A percentile compares a stretch with the other conserved stretches of the same genome.
phyloP scores from a whole-genome alignment of 2,888 invertebrate genomes.

The Thecocarcelia acutangulata region DNA sequence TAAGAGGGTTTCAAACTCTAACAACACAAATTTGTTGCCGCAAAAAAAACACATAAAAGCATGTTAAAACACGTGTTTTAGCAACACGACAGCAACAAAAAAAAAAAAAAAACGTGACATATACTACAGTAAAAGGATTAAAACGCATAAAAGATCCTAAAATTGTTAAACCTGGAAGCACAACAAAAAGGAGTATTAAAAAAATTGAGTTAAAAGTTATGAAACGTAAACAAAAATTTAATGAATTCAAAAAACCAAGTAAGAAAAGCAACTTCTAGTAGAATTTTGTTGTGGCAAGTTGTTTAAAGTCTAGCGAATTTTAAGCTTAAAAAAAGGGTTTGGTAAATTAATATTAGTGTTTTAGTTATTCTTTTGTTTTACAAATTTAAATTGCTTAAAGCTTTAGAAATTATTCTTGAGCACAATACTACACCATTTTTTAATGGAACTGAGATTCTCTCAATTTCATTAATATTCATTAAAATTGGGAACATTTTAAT shows the following conservation, averaged over 20 bases:
- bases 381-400: too few species aligned
- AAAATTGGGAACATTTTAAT: too few species aligned
- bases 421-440: too few species aligned
- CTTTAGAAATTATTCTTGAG: too few species aligned
- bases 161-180: slow-evolving; percentile 13
- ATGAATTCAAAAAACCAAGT: slow-evolving; percentile 30
- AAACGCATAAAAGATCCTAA: slow-evolving; percentile 46
- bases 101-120: slow-evolving; percentile 67
- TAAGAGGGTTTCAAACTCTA: neutral
- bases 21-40: neutral
- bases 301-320: neutral
- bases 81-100: slow-evolving; percentile 25
- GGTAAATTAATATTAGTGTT: neutral
- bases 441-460: too few species aligned
- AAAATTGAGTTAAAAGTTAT: neutral
- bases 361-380: too few species aligned
- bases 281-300: neutral
- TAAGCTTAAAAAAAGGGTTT: neutral
- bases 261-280: neutral
- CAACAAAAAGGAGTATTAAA: slow-evolving; percentile 20
- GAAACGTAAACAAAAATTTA: slow-evolving; percentile 41
- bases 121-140: slow-evolving; percentile 63
- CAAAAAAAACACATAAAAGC: slow-evolving; percentile 39
- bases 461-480: too few species aligned
- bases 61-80: slow-evolving; percentile 66